A percentile compares a stretch with the other conserved stretches of the same genome.
Evolutionary conservation across 2,888 invertebrate species (phyloP).

Genomic region (Tuta absoluta): DNA sequence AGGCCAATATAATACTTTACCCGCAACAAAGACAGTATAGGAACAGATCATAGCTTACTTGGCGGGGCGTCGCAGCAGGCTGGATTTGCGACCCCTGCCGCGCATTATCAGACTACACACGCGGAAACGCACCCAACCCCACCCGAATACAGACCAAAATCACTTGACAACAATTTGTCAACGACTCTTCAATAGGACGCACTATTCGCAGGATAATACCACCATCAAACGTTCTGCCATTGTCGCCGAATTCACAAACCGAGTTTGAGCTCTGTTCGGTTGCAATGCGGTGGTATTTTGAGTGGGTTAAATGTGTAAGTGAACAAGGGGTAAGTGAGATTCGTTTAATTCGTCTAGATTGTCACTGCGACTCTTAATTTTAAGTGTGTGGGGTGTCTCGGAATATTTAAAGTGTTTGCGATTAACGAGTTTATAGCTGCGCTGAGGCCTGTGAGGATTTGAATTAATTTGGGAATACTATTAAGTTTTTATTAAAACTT

Average conservation of each 20-base stretch:
- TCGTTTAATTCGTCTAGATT: constrained; percentile 77
- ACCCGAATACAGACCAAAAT: constrained; percentile 47
- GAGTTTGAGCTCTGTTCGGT: constrained; percentile 41
- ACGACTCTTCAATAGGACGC: constrained; percentile 73
- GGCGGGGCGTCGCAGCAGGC: constrained; percentile 78
- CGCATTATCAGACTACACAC: constrained; percentile 51
- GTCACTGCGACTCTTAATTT: constrained; percentile 76
- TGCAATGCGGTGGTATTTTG: constrained; percentile 38
- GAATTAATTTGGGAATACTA: constrained; percentile 16
- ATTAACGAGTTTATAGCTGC: constrained; percentile 20
- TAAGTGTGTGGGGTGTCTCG: constrained; percentile 49
- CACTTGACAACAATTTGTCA: constrained; percentile 54
- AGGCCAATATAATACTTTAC: constrained; percentile 25
- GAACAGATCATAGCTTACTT: constrained; percentile 79
- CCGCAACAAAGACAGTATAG: constrained; percentile 63
- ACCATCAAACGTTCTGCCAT: constrained; percentile 75
- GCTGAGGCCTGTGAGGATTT: constrained; percentile 8
- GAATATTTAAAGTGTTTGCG: constrained; percentile 21
- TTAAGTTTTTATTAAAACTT: constrained; percentile 12
- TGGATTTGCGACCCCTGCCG: constrained; percentile 75
- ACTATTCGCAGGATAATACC: constrained; percentile 79
- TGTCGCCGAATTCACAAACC: constrained; percentile 45
- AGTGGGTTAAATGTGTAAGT: constrained; percentile 43
- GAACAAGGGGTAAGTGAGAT: constrained; percentile 73
- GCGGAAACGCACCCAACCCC: constrained; percentile 51